Evolutionary conservation across 2,797 vertebrate species (phyloP).

Genomic region (Telmatherina bonti): DNA sequence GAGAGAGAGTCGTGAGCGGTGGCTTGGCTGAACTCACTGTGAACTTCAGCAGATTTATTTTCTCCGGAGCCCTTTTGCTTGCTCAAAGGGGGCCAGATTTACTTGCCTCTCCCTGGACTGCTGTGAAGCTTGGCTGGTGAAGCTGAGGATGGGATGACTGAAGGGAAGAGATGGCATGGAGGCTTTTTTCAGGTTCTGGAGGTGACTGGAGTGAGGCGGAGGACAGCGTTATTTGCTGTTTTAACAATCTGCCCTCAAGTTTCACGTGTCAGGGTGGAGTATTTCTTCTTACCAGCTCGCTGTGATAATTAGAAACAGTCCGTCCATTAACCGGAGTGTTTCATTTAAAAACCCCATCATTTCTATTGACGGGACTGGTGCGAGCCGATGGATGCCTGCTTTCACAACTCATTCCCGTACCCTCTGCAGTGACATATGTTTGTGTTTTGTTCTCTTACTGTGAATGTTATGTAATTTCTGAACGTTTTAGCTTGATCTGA

Average conservation of each 20-base stretch:
- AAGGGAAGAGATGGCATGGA: constrained; percentile 37
- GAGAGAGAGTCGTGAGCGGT: constrained; percentile 67
- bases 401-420: constrained; percentile 27
- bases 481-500: constrained; percentile 35
- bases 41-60: constrained; percentile 82
- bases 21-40: constrained; percentile 85
- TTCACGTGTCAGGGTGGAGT: constrained; percentile 36
- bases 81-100: constrained; percentile 74
- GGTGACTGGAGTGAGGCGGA: constrained; percentile 19
- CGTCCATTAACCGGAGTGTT: constrained; percentile 62
- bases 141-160: constrained; percentile 55
- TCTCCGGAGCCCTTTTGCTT: constrained; percentile 78
- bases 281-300: constrained; percentile 32
- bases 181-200: constrained; percentile 30
- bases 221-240: constrained; percentile 38
- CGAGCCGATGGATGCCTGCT: constrained; percentile 48
- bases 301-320: constrained; percentile 68
- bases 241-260: constrained; percentile 32
- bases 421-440: constrained; percentile 18
- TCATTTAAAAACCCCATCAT: constrained; percentile 61
- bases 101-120: constrained; percentile 70
- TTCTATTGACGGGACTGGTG: constrained; percentile 42
- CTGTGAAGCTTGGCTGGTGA: constrained; percentile 50
- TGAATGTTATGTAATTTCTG: constrained; percentile 33
- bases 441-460: constrained; percentile 9